Evolutionary conservation across 2,888 invertebrate species (phyloP), one percentile per base, ranked within the genome.

Genomic region (Luperina testacea): DNA sequence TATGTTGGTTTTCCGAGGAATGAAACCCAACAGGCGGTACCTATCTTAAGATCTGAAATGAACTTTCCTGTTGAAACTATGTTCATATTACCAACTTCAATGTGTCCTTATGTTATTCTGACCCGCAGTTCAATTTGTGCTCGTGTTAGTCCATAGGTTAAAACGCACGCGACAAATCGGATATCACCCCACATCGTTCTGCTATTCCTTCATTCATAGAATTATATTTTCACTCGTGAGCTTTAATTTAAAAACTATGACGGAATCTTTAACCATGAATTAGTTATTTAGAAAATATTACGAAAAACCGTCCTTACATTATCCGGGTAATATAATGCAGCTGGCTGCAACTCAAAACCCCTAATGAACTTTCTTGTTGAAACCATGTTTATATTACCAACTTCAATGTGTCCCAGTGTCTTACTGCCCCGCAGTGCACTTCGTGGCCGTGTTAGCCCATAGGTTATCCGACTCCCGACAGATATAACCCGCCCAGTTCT

Each of bases 401-500:
- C 45, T 71, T 15, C 45, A 32, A 32, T 65, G 0, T 59, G 57
- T 64, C 42, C 24, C 24, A 51, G 73, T n/a, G n/a, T 68, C 80
- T 84, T 68, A 68, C 48, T 42, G 67, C 7, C 42, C 32, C 42
- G 15, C 59, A 63, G 76, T 65, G 70, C 68, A 69, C 64, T 80
- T 69, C 9, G 72, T 72, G 64, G 81, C 32, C 45, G 17, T 76
- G 76, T 76, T 71, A 64, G 20, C 61, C 84, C 84, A 77, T 83
- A 83, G 72, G 76, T 86, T 86, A 85, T 57, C 78, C 67, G 27
- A 64, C 74, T 48, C 67, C 65, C 57, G 87, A 83, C 84, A 77
- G 65, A 70, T 70, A 85, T 72, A 77, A 48, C 69, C 74, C 76
- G 80, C 87, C 80, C 83, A 48, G 75, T 86, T 83, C 84, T 69